Evolutionary conservation across 2,113 vertebrate species (phyloP), one percentile per base, ranked within the genome.

Genomic region (Gasterosteus aculeatus): DNA sequence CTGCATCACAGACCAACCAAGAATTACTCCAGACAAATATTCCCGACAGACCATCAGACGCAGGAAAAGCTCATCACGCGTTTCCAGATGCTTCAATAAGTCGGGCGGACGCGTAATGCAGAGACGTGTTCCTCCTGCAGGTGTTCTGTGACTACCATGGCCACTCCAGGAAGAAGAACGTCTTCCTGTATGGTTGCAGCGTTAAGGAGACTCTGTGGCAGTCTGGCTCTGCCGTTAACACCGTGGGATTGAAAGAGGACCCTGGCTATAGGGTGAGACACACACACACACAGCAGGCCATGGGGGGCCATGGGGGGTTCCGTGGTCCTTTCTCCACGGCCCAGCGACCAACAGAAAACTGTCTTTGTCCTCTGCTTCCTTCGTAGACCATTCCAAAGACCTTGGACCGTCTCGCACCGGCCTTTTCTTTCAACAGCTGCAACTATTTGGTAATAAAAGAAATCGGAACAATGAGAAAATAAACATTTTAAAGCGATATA

Each of bases 131-230:
- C 53, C 22, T 53, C 10, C 8, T 38, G 2, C 41, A 98, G 97
- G 96, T 99, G 46, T 98, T 97, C 91, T 99, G 97, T 84, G 97
- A 99, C 84, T 97, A 97, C 80, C 97, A 99, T 0, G 97, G 97
- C 3, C 97, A 98, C 89, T 97, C 97, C 0, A 95, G 96, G 75
- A 97, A 95, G 90, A 99, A 98, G 81, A 97, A 99, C 0, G 94
- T 96, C 0, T 99, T 99, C 67, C 90, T 99, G 57, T 99, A 98
- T 2, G 97, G 97, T 67, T 99, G 97, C 78, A 97, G 97, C 74
- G 78, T 96, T 39, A 96, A 98, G 80, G 97, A 98, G 91, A 98
- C 97, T 1, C 81, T 98, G 26, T 97, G 96, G 97, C 95, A 97
- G 85, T 95, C 96, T 18, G 94, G 91, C 4, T 93, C 94, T 16